Conservation (phyloP, 2,797 vertebrate genomes). For the Ispidina lecontei region DNA sequence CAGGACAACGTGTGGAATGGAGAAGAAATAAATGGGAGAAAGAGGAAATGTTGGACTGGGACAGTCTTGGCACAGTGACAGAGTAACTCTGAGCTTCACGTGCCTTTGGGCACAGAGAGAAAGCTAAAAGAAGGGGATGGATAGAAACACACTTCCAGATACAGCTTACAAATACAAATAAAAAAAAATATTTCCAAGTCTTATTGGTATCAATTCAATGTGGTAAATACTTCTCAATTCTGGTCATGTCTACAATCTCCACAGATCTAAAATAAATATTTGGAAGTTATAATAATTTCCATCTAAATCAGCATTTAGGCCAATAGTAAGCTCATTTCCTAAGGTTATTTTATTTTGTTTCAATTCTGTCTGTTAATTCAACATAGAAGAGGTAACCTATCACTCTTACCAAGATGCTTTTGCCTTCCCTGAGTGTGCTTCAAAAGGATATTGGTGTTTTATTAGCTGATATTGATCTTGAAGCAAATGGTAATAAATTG, state of each 20-base stretch:
- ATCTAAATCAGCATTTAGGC: neutral
- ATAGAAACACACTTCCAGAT: neutral
- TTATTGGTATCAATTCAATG: neutral
- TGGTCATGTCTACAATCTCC: neutral
- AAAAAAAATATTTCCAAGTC: neutral
- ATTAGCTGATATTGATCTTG: conserved; percentile 18
- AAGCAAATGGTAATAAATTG: conserved; percentile 31
- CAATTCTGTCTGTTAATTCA: neutral
- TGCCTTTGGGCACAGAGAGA: neutral
- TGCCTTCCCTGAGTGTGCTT: neutral
- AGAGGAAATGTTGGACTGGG: neutral
- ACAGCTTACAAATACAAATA: neutral
- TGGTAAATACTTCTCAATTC: neutral
- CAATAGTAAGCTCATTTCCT: neutral
- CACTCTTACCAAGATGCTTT: conserved; percentile 15
- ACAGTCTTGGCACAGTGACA: rapidly evolving
- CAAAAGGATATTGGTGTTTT: neutral
- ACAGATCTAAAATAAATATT: neutral
- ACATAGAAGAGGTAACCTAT: neutral
- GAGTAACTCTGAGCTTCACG: neutral
- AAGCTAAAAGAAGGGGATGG: neutral
- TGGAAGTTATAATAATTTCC: neutral
- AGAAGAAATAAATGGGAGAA: neutral
- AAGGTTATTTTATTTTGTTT: neutral
- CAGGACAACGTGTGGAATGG: neutral